A percentile compares a stretch with the other conserved stretches of the same genome.
These are phyloP conservation scores for Brachyptera risi DNA, from an alignment of 2,888 invertebrate genomes.

Conservation along the genomic window DNA sequence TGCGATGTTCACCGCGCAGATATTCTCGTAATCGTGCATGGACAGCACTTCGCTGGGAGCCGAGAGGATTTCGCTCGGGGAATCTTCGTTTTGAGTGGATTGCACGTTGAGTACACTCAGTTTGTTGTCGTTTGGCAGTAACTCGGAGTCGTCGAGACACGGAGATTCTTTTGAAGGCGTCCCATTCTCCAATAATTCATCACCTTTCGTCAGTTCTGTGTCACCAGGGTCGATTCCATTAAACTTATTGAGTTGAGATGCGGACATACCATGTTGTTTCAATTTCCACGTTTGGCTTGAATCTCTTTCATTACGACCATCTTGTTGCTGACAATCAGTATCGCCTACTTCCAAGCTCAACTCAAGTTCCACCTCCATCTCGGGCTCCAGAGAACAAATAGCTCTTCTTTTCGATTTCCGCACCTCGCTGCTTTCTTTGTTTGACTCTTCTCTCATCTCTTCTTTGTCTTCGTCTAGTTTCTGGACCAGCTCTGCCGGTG, in stretches of 20 bases:
- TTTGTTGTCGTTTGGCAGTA: background rate
- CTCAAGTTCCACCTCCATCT: conserved; percentile 16
- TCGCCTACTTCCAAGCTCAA: background rate
- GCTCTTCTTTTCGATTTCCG: conserved; percentile 2
- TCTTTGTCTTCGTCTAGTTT: conserved; percentile 22
- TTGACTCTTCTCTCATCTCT: conserved; percentile 3
- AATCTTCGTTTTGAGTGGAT: conserved; percentile 21
- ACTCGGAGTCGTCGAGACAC: background rate
- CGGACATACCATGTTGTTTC: no score
- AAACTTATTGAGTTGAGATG: no score
- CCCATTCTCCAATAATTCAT: conserved; percentile 32
- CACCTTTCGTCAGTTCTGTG: conserved; percentile 42
- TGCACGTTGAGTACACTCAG: background rate
- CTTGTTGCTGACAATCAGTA: no score
- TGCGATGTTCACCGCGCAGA: conserved; percentile 60
- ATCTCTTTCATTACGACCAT: no score
- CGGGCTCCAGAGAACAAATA: conserved; percentile 3
- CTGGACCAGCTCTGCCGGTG: conserved; percentile 49
- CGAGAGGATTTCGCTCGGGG: conserved; percentile 31
- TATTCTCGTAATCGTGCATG: conserved; percentile 63
- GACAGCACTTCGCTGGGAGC: conserved; percentile 51
- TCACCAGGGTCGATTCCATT: background rate
- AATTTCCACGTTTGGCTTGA: no score
- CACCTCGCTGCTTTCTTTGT: background rate
- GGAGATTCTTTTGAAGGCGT: background rate